Conservation (phyloP, 2,113 vertebrate species). For the Pseudorectes ferrugineus region DNA sequence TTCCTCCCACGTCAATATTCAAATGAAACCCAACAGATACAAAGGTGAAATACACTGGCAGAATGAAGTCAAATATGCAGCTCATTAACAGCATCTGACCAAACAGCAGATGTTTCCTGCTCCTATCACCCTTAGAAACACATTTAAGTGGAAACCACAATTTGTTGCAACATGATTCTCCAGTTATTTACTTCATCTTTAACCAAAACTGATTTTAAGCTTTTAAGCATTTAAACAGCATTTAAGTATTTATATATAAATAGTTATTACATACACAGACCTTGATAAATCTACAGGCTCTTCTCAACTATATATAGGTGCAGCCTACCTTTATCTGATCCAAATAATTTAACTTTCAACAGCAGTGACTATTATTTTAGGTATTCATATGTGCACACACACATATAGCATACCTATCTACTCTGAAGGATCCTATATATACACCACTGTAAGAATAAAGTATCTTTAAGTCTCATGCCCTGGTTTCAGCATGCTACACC, state of each 20-base stretch:
- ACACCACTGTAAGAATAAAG: background rate
- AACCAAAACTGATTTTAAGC: background rate
- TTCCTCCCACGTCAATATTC: background rate
- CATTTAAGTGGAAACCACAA: background rate
- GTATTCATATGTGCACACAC: background rate
- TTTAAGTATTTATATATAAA: conserved; percentile 1
- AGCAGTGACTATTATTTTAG: background rate
- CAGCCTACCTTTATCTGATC: background rate
- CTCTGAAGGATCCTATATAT: background rate
- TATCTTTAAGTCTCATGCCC: background rate
- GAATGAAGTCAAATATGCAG: background rate
- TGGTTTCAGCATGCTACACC: background rate
- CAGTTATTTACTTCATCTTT: background rate
- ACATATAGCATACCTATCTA: background rate
- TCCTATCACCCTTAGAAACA: background rate
- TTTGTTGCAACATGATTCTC: background rate
- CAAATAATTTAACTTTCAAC: background rate
- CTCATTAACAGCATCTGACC: background rate
- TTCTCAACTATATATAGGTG: background rate
- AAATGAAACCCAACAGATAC: background rate
- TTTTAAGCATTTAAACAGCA: background rate
- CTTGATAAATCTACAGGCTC: background rate
- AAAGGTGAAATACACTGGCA: background rate
- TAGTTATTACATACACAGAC: background rate
- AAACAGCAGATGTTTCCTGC: conserved; percentile 9